A percentile compares a stretch with the other conserved stretches of the same genome.
Conservation (phyloP, 2,113 vertebrate species). For the Dinomys branickii region DNA sequence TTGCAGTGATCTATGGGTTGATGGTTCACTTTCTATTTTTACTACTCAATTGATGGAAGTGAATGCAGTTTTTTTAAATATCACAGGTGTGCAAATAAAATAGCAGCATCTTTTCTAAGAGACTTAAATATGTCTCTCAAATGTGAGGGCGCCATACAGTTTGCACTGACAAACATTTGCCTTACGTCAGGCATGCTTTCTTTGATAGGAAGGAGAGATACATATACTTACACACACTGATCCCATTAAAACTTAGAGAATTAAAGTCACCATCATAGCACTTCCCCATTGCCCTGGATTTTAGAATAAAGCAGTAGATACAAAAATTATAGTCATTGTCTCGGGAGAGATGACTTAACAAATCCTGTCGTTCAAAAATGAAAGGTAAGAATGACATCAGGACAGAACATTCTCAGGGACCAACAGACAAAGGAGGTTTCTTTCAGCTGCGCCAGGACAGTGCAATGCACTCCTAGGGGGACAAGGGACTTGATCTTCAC, state of each 20-base stretch:
- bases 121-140: not conserved
- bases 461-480: fast-evolving
- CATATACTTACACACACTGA: not conserved
- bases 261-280: not conserved
- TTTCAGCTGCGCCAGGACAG: not conserved
- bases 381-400: not conserved
- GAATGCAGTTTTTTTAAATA: not conserved
- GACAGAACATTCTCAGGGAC: not conserved
- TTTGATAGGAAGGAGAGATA: not conserved
- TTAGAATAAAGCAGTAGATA: not conserved
- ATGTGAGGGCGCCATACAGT: not conserved
- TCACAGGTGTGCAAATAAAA: not conserved
- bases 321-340: not conserved
- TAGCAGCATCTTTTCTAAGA: not conserved
- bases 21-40: not conserved
- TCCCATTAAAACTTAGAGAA: not conserved
- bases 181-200: not conserved
- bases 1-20: not conserved
- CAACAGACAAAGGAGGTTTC: not conserved
- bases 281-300: not conserved
- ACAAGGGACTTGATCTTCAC: fast-evolving
- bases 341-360: not conserved
- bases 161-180: not conserved
- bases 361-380: not conserved
- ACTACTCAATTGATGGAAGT: not conserved